Conservation (phyloP, 23 tunicate genomes). For the Phallusia fumigata region DNA sequence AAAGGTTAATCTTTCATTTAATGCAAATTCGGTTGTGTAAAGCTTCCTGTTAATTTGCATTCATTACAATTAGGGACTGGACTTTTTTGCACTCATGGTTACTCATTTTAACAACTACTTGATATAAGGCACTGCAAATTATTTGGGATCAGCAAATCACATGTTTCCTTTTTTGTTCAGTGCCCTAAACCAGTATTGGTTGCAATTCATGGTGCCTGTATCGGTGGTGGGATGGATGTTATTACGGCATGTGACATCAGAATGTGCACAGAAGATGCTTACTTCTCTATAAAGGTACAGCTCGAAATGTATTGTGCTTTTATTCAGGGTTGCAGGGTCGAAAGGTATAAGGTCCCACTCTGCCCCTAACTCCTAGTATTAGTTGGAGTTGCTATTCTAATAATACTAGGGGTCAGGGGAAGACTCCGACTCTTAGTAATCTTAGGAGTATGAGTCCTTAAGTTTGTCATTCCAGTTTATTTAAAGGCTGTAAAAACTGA, state of each 20-base stretch:
- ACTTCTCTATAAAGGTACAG: constrained; percentile 58
- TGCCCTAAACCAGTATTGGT: constrained; percentile 88
- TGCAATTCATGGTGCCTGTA: constrained; percentile 87
- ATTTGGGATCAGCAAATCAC: not conserved
- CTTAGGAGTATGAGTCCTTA: too few species aligned
- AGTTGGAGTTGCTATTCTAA: too few species aligned
- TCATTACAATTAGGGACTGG: not conserved
- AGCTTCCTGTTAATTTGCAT: too few species aligned
- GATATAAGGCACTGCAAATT: too few species aligned
- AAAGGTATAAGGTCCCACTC: too few species aligned
- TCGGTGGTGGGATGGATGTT: constrained; percentile 93
- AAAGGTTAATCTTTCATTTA: constrained; percentile 19
- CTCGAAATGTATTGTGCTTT: too few species aligned
- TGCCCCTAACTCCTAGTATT: too few species aligned
- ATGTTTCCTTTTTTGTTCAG: constrained; percentile 22
- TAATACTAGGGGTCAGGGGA: too few species aligned
- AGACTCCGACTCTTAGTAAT: too few species aligned
- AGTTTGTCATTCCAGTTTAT: too few species aligned
- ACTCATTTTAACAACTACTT: not conserved
- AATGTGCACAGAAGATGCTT: constrained; percentile 66
- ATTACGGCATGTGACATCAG: constrained; percentile 97
- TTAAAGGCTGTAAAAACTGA: too few species aligned
- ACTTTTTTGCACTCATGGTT: not conserved
- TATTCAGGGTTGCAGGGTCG: too few species aligned
- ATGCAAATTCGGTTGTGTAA: not conserved